Percentiles rank a stretch among this genome's conserved stretches.
phyloP scores from a whole-genome alignment of 2,797 vertebrate genomes.

The Eulemur albifrons region DNA sequence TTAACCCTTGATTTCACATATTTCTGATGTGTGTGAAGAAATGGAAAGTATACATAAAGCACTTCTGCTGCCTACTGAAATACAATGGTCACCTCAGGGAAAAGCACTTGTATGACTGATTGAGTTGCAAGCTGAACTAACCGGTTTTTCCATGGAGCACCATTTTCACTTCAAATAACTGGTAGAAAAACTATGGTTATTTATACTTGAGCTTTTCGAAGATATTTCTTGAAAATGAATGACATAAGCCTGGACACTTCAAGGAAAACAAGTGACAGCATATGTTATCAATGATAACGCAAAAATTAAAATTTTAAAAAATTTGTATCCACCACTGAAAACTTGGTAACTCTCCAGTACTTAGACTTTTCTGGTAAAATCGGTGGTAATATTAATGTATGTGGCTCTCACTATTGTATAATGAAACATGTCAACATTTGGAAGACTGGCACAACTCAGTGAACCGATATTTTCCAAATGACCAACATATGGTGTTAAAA shows the following conservation, averaged over 20 bases:
- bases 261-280: neutral
- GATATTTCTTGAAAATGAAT: neutral
- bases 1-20: neutral
- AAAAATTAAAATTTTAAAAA: conserved; percentile 21
- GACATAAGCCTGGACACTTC: neutral
- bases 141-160: neutral
- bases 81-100: neutral
- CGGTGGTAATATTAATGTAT: neutral
- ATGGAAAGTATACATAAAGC: neutral
- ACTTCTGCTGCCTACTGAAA: neutral
- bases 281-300: neutral
- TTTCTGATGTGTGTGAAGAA: neutral
- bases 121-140: neutral
- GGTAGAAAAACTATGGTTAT: neutral
- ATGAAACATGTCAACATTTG: neutral
- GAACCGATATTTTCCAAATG: neutral
- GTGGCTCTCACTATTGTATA: neutral
- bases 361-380: neutral
- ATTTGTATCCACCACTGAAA: neutral
- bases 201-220: neutral
- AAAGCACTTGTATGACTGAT: neutral
- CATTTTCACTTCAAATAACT: neutral
- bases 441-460: neutral
- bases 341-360: neutral
- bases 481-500: neutral